Percentiles rank a stretch among this genome's conserved stretches.
phyloP scores from a whole-genome alignment of 2,113 vertebrate species.

The Romanogobio albipinnatus region DNA sequence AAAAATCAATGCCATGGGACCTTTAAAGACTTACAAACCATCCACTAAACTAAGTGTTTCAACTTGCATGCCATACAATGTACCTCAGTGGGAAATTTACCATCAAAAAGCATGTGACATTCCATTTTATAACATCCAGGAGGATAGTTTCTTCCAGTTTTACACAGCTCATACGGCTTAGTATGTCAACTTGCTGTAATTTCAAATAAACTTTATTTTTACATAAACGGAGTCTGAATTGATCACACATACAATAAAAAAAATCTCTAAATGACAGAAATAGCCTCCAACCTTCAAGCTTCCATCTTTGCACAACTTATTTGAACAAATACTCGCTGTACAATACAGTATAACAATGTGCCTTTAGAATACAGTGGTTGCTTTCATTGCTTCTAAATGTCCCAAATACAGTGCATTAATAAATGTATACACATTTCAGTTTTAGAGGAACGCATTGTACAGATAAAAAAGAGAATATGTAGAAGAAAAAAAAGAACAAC shows the following conservation, averaged over 20 bases:
- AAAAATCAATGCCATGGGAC: too few relatives aligned
- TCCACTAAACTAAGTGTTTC: not conserved
- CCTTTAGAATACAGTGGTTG: conserved; percentile 66
- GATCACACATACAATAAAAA: conserved; percentile 78
- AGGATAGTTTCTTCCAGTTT: not conserved
- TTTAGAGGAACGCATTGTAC: conserved; percentile 64
- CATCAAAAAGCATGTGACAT: not conserved
- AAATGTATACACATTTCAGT: conserved; percentile 61
- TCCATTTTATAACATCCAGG: not conserved
- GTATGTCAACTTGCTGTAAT: conserved; percentile 59
- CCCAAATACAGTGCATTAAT: conserved; percentile 60
- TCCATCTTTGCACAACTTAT: conserved; percentile 67
- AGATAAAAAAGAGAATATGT: conserved; percentile 66
- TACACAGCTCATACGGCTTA: not conserved
- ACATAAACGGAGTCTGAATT: conserved; percentile 80
- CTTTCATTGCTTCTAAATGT: conserved; percentile 51
- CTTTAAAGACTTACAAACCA: too few relatives aligned
- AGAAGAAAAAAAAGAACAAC: conserved; percentile 70
- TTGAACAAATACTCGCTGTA: conserved; percentile 64
- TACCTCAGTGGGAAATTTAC: not conserved
- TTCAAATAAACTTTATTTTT: conserved; percentile 83
- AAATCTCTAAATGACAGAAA: conserved; percentile 76
- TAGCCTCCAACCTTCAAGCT: conserved; percentile 66
- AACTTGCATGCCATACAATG: not conserved
- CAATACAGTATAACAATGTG: conserved; percentile 65